Percentiles rank a stretch among this genome's conserved stretches.
These are phyloP conservation scores for Arctopsyche grandis DNA, from an alignment of 1,140 invertebrate genomes.

Conservation along the genomic window DNA sequence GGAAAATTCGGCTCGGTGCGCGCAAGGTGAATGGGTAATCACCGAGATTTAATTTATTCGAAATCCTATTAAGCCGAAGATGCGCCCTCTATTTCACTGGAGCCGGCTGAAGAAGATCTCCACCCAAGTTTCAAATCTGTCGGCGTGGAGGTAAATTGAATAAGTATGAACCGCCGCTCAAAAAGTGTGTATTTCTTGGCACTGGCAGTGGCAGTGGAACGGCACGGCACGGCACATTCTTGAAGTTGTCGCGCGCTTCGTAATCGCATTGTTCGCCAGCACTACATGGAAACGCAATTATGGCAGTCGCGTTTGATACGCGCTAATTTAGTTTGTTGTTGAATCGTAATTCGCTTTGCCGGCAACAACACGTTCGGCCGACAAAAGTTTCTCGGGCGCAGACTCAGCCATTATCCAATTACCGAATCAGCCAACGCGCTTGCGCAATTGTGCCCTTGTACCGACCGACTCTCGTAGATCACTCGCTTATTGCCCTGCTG, in stretches of 20 bases:
- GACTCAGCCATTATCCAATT: constrained; percentile 33
- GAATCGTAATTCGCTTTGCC: constrained; percentile 25
- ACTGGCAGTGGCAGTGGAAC: too few species aligned
- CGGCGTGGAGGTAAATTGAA: too few species aligned
- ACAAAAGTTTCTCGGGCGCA: constrained; percentile 5
- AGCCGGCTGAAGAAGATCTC: too few species aligned
- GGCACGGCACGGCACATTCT: too few species aligned
- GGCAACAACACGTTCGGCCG: not conserved
- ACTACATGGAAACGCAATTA: constrained; percentile 18
- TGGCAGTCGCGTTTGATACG: constrained; percentile 15
- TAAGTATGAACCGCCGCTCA: too few species aligned
- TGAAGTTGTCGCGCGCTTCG: not conserved
- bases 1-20: too few species aligned
- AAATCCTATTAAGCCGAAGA: too few species aligned
- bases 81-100: too few species aligned
- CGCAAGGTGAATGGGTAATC: too few species aligned
- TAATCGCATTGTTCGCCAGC: constrained; percentile 11
- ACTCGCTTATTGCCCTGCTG: not conserved
- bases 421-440: constrained; percentile 6
- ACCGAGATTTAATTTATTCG: too few species aligned
- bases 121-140: too few species aligned
- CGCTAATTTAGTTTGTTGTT: constrained; percentile 23
- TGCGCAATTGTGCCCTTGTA: not conserved
- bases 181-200: too few species aligned
- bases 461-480: not conserved